Evolutionary conservation across 92 coral and sea anemone genomes (phyloP), one percentile per base, ranked within the genome.

Genomic region (Zoanthus sociatus): DNA sequence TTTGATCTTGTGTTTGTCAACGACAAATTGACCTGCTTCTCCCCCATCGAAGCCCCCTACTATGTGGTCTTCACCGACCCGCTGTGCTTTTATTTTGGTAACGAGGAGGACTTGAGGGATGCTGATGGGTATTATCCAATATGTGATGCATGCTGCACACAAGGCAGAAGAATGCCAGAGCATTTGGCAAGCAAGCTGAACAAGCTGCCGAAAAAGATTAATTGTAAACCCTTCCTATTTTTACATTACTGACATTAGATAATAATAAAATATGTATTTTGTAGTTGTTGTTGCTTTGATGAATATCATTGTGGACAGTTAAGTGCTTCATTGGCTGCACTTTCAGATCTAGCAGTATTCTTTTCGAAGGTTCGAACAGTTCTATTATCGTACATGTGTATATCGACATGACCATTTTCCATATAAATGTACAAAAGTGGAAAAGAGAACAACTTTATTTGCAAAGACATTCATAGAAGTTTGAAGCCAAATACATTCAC

Each of bases 21-120:
- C 37, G 71, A 78, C 72, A 78, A 78, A 81, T 21, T 79, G 6
- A 76, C 64, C 0, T 76, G 79, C 79, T 7, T 1, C 3, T 76
- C 79, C 79, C 46, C 79, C 64, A 76, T 76, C 9, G 79, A 50
- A 76, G 79, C 79, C 8, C 79, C 64, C 2, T 79, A 76, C 79
- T 76, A 76, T 50, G 79, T 76, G 64, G 79, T 76, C 9, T 76
- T 76, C 79, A 76, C 18, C 78, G 33, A 73, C 70, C 78, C 12
- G 78, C 58, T 73, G 3, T 73, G 78, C 78, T 73, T 73, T 73
- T 42, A 73, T 10, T 73, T 58, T 73, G 58, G 58, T 73, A 78
- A 33, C 21, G 70, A 78, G 70, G 9, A 53, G 47, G 70, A 78
- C 70, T 2, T 77, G 64, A 77, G 69, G 20, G 20, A 53, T 14